These are phyloP conservation scores for Polypedilum vanderplanki DNA, from an alignment of 1,140 invertebrate genomes.

Conservation along the genomic window DNA sequence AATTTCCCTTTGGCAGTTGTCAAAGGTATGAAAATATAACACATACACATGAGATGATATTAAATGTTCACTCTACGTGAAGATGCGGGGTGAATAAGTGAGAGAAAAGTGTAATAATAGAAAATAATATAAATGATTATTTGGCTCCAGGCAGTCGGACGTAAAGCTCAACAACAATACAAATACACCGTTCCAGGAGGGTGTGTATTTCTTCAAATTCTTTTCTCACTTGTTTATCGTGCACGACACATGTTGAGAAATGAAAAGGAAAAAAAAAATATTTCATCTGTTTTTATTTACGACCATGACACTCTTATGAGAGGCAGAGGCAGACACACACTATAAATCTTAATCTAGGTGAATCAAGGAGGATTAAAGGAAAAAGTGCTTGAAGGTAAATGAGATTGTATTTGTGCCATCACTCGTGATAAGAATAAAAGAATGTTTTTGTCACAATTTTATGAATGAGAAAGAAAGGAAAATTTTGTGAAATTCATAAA, in stretches of 20 bases:
- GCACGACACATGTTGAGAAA: slow-evolving; percentile 18
- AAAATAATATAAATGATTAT: slow-evolving; percentile 28
- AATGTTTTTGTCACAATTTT: not conserved
- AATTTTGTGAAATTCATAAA: too few relatives aligned
- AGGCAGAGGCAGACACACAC: not conserved
- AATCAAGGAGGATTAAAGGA: slow-evolving; percentile 14
- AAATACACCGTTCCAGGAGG: slow-evolving; percentile 12
- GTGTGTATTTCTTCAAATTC: not conserved
- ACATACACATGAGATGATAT: not conserved
- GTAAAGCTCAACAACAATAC: not conserved
- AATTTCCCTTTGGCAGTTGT: too few relatives aligned
- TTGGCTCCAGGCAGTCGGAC: slow-evolving; percentile 24
- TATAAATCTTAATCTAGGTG: slow-evolving; percentile 25
- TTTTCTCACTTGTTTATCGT: slow-evolving; percentile 1
- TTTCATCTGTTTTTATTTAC: slow-evolving; percentile 21
- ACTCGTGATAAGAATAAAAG: not conserved
- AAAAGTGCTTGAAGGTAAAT: not conserved
- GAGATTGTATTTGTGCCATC: not conserved
- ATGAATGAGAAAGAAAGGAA: too few relatives aligned
- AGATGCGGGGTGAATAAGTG: not conserved
- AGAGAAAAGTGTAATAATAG: slow-evolving; percentile 4
- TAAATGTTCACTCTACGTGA: slow-evolving; percentile 21
- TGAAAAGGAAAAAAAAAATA: not conserved
- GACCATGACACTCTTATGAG: not conserved
- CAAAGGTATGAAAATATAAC: too few relatives aligned